Evolutionary conservation across 2,888 invertebrate species (phyloP), one percentile per base, ranked within the genome.

Genomic region (Octodonta nipae): DNA sequence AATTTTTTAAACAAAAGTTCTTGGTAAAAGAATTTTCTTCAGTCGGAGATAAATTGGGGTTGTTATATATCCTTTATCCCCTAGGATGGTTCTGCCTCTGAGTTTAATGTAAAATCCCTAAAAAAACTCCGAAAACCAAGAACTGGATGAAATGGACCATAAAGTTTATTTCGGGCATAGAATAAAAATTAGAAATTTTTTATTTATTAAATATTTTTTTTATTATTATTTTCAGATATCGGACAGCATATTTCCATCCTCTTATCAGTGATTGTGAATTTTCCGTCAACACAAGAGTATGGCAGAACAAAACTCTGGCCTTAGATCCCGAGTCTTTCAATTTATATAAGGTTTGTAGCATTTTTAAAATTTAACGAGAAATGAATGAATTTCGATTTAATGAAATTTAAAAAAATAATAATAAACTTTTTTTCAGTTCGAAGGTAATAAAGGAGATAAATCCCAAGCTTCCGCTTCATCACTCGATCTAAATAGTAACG

Each of bases 231-330:
- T 63, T 37, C 54, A 73, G 73, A 34, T 71, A 65, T 42, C 75
- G 78, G 40, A 78, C 75, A 13, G 66, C 83, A 45, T 86, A 81
- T 59, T 86, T 86, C 75, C 86, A 86, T 56, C 71, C 86, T 1
- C 67, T 86, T 59, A 77, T 83, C 16, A 79, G 82, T 46, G 79
- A 78, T 29, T 76, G 78, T 43, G 84, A 86, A 59, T 86, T 83
- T 56, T 72, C 75, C 34, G 85, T 86, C 4, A 74, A 78, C 6
- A 82, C 80, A 8, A 69, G 70, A 43, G 67, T 84, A 26, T 61
- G 85, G 22, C 73, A 75, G 53, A 83, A 86, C 54, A 73, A 79
- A 58, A 74, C 75, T 13, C 61, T 72, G 44, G 75, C 78, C n/a
- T 68, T 73, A 38, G 72, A 74, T 47, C 64, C 66, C 10, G 70